Percentiles rank a stretch among this genome's conserved stretches.
Conservation (phyloP, 2,113 vertebrate species). For the Morone saxatilis region DNA sequence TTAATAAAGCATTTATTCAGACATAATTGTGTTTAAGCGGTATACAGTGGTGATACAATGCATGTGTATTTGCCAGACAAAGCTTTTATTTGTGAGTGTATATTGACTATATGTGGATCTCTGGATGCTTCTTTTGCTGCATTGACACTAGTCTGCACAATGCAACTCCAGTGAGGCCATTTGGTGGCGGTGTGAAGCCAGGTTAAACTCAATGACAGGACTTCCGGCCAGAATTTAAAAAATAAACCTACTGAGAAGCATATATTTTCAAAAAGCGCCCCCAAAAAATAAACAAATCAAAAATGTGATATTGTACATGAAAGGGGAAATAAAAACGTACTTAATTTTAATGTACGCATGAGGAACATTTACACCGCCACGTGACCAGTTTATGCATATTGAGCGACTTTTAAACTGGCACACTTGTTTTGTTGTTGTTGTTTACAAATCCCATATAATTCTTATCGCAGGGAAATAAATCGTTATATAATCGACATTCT, state of each 20-base stretch:
- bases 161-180: not conserved
- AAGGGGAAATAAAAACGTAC: too few relatives aligned
- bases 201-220: not conserved
- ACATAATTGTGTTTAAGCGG: not conserved
- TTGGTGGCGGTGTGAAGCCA: not conserved
- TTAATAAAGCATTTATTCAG: not conserved
- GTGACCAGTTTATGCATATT: too few relatives aligned
- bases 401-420: too few relatives aligned
- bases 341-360: too few relatives aligned
- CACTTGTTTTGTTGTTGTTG: not conserved
- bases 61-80: not conserved
- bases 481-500: fast-evolving
- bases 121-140: conserved; percentile 28
- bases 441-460: conserved; percentile 21
- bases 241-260: not conserved
- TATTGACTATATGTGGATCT: not conserved
- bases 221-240: not conserved
- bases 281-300: not conserved
- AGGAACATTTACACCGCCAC: not conserved
- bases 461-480: not conserved
- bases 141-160: not conserved
- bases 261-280: not conserved
- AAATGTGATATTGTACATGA: not conserved
- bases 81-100: not conserved
- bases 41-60: not conserved